These are phyloP conservation scores for Ormia ochracea DNA, from an alignment of 2,888 invertebrate species.

Conservation along the genomic window DNA sequence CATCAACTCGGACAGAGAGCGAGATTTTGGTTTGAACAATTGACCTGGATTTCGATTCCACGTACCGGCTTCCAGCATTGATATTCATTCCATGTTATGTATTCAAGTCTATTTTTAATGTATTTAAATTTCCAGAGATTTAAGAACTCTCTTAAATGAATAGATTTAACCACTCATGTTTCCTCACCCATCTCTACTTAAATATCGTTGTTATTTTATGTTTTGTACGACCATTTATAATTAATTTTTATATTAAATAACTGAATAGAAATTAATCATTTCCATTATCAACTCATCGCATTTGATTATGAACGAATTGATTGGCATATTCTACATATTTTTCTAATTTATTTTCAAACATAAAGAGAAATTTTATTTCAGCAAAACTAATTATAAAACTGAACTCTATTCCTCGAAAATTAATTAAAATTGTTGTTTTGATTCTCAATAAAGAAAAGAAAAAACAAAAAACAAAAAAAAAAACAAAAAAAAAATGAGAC, in stretches of 20 bases:
- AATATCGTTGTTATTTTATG: not conserved
- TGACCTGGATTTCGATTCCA: too few relatives aligned
- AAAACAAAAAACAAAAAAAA: not conserved
- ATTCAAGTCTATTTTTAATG: too few relatives aligned
- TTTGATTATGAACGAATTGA: not conserved
- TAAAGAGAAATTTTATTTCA: not conserved
- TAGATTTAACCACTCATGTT: too few relatives aligned
- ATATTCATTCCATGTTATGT: too few relatives aligned
- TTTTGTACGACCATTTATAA: not conserved
- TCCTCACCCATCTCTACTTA: not conserved
- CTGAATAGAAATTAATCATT: not conserved
- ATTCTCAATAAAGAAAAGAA: not conserved
- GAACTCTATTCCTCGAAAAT: slow-evolving; percentile 21
- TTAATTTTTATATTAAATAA: not conserved
- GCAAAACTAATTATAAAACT: slow-evolving; percentile 35
- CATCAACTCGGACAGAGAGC: too few relatives aligned
- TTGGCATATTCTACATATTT: slow-evolving; percentile 10
- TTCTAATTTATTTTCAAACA: not conserved
- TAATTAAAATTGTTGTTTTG: slow-evolving; percentile 46
- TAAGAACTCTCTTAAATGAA: too few relatives aligned
- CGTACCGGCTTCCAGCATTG: too few relatives aligned
- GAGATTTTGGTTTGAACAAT: too few relatives aligned
- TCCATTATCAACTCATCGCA: not conserved
- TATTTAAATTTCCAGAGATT: too few relatives aligned
- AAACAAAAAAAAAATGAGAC: not conserved